Evolutionary conservation across 2,113 vertebrate genomes (phyloP), one percentile per base, ranked within the genome.

Genomic region (Illadopsis cleaveri): DNA sequence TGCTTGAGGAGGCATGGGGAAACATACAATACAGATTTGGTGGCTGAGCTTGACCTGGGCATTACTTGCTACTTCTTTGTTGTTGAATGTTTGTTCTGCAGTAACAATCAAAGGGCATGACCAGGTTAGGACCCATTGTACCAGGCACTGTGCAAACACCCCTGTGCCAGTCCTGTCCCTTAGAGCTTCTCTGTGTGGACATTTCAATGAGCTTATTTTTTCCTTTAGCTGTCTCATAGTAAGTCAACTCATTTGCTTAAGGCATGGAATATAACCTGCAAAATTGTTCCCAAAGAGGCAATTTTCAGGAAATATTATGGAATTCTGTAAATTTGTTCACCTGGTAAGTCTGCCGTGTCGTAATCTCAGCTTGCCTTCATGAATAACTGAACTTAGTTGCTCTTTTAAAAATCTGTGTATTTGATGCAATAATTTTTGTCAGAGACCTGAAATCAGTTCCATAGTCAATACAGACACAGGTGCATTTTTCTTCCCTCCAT

Each of bases 91-190:
- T 97, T 97, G 88, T 65, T 94, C 82, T 94, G 54, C 90, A 88
- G 71, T 73, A 93, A 70, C 88, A 96, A 94, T 47, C 56, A 94
- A 94, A 95, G 82, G 92, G 75, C 93, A 95, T 96, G 90, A 92
- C 92, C 93, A 95, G 90, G 93, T 94, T 95, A 92, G 94, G 93
- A 90, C 85, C 96, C 90, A 89, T 50, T 97, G 96, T 97, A 90
- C 79, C 56, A 75, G 51, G 92, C 56, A 28, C 92, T 96, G 80
- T 93, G 80, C 90, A 95, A 97, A 97, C 88, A 97, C 28, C 60
- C 37, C 23, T 65, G 30, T 81, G 53, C 7, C 5, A 75, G 60
- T 75, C 53, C 77, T 38, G 91, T 76, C 79, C 58, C 37, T 77
- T 35, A 70, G 44, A 64, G 28, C 65, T 78, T 71, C 90, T 93